Evolutionary conservation across 2,797 vertebrate species (phyloP), one percentile per base, ranked within the genome.

Genomic region (Labroides dimidiatus): DNA sequence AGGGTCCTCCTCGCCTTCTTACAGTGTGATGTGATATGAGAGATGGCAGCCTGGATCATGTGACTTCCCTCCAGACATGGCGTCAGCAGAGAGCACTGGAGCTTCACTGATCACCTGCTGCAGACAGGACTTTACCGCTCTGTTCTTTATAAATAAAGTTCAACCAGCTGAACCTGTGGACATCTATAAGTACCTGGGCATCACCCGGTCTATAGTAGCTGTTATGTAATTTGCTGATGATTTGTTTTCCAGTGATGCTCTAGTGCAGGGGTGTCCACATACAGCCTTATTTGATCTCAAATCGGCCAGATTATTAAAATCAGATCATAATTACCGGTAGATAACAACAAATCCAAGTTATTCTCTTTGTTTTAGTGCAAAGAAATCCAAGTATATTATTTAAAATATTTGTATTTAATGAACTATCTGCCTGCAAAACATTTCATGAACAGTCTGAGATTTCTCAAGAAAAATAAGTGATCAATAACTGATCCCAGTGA

Each of bases 21-120:
- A n/a, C 1, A 13, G 17, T 21, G 4, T 42, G 27, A 53, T 21
- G 30, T 56, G 48, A 45, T 42, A 30, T 16, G 37, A 63, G 49
- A 64, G 49, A 8, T 51, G 45, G 20, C 13, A 23, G 37, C 6
- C 19, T 48, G 47, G 58, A 50, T 59, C 16, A 50, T 10, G 21
- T 27, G 56, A 54, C 19, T 15, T 43, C 56, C 62, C 50, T 47
- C 30, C 52, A 65, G 37, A 41, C 13, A 9, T 10, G 11, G 41
- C 65, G 54, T 63, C 47, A 78, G 61, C 57, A 57, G n/a, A 65
- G 66, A 23, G 24, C 23, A 24, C 49, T 41, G 48, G 20, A 56
- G 67, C 21, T 62, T 12, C 65, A 50, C 21, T 51, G 48, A 36
- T 62, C 16, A 52, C 60, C 30, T 80, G 43, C 42, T 43, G 27